Conservation (phyloP, 1,140 invertebrate species). For the Aporrectodea caliginosa region DNA sequence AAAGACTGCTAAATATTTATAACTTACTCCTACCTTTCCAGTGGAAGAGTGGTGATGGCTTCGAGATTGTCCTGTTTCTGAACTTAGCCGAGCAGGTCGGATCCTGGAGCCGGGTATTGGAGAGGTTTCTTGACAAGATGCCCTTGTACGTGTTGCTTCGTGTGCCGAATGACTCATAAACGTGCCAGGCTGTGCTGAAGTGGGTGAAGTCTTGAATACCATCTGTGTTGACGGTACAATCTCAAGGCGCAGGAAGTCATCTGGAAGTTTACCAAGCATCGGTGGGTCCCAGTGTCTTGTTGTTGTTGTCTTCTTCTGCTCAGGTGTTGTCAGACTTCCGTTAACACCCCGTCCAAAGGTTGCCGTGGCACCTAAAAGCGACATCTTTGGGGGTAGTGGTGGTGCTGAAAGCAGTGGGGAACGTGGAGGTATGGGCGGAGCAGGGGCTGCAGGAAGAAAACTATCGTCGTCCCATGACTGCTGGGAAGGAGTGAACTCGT, state of each 20-base stretch:
- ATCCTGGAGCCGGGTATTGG: slow-evolving; percentile 20
- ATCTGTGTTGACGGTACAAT: slow-evolving; percentile 34
- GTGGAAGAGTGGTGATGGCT: background rate
- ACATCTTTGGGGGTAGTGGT: slow-evolving; percentile 19
- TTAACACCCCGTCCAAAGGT: background rate
- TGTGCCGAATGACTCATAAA: background rate
- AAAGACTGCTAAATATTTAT: too few species aligned
- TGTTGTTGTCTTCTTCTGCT: background rate
- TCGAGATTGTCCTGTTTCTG: background rate
- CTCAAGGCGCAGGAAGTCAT: slow-evolving; percentile 69
- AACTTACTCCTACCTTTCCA: too few species aligned
- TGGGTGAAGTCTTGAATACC: background rate
- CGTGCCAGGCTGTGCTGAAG: background rate
- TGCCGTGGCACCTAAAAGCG: slow-evolving; percentile 11
- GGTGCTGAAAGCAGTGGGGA: slow-evolving; percentile 45
- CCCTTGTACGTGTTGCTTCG: background rate
- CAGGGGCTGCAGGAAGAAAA: slow-evolving; percentile 22
- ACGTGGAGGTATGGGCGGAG: slow-evolving; percentile 44
- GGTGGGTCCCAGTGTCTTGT: slow-evolving; percentile 72
- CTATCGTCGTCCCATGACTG: background rate
- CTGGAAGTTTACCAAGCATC: slow-evolving; percentile 73
- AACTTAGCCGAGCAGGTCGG: background rate
- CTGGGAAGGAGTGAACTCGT: background rate
- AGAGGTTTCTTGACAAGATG: background rate
- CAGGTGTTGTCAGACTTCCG: background rate